phyloP scores from a whole-genome alignment of 2,888 invertebrate species.

The Cephus spinipes region DNA sequence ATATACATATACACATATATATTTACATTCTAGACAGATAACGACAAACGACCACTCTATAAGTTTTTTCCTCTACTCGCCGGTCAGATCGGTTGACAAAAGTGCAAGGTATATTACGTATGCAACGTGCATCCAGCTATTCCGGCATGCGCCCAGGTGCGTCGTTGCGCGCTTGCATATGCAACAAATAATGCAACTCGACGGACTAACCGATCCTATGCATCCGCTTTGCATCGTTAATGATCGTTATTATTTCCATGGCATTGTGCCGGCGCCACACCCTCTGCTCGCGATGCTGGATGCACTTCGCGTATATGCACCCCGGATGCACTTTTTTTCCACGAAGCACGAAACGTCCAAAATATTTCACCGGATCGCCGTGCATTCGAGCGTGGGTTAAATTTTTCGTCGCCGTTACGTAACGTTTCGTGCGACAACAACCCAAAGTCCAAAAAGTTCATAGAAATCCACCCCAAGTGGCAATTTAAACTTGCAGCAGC shows the following conservation, averaged over 20 bases:
- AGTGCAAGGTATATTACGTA: neutral
- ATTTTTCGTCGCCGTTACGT: no score
- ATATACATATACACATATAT: neutral
- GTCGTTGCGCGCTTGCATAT: neutral
- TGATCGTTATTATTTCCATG: neutral
- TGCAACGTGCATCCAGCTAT: neutral
- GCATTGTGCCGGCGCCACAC: conserved; percentile 3
- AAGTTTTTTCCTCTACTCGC: neutral
- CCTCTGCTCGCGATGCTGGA: neutral
- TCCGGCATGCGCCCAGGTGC: conserved; percentile 5
- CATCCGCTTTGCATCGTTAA: conserved; percentile 12
- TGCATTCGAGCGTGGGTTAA: no score
- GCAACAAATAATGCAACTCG: neutral
- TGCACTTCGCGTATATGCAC: neutral
- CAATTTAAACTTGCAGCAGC: neutral
- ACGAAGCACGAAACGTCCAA: neutral
- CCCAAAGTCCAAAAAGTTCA: neutral
- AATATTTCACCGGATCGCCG: no score
- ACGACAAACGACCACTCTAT: neutral
- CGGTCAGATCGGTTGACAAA: neutral
- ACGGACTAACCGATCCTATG: neutral
- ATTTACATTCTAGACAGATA: neutral
- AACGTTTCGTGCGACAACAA: neutral
- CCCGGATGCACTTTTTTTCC: neutral
- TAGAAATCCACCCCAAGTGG: neutral